Conservation (phyloP, 2,797 vertebrate genomes). For the Epinephelus coioides region DNA sequence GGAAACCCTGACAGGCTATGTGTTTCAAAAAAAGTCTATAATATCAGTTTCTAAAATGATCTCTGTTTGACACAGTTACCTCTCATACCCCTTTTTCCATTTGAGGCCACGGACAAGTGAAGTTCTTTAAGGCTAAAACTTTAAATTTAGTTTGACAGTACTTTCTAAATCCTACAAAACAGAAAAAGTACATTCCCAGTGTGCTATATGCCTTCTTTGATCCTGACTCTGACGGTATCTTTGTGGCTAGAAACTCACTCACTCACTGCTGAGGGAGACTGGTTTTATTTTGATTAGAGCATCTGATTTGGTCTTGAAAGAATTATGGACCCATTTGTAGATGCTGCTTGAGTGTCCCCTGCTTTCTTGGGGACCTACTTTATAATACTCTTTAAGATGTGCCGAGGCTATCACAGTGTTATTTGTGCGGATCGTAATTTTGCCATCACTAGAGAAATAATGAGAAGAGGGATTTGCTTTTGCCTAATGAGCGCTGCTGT, state of each 20-base stretch:
- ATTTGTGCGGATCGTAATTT: slow-evolving; percentile 38
- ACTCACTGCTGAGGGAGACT: slow-evolving; percentile 3
- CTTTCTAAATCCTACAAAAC: slow-evolving; percentile 21
- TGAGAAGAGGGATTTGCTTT: slow-evolving; percentile 22
- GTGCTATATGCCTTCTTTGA: slow-evolving; percentile 14
- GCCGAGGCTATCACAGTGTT: slow-evolving; percentile 1
- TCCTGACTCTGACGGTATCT: slow-evolving; percentile 7
- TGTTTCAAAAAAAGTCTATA: slow-evolving; percentile 15
- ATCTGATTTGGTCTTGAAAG: neutral
- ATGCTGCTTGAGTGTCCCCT: neutral
- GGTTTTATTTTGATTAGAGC: neutral
- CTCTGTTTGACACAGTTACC: slow-evolving; percentile 38
- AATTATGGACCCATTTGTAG: neutral
- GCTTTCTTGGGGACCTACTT: neutral
- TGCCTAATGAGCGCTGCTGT: slow-evolving; percentile 38
- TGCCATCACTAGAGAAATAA: slow-evolving; percentile 31
- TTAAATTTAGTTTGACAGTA: slow-evolving; percentile 35
- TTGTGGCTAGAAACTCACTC: neutral
- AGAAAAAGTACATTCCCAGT: neutral
- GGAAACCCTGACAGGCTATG: slow-evolving; percentile 18
- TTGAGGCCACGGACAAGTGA: neutral
- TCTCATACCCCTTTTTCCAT: neutral
- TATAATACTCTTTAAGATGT: neutral
- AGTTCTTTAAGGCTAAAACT: slow-evolving; percentile 20
- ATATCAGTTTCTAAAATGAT: slow-evolving; percentile 37